Conservation (phyloP, 2,113 vertebrate genomes). For the Pipa parva region DNA sequence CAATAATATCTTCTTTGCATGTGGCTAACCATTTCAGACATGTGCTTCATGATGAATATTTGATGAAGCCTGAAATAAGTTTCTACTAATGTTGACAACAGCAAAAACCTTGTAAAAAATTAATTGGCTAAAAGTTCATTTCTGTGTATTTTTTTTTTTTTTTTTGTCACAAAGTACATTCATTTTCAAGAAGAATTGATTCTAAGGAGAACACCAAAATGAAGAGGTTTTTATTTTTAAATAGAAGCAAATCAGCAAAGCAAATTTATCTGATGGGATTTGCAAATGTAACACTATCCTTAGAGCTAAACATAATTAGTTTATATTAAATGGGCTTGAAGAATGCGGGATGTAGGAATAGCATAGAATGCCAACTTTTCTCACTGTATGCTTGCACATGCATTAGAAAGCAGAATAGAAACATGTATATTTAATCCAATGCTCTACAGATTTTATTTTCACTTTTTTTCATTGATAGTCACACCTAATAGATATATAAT, state of each 20-base stretch:
- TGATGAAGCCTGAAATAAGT: constrained; percentile 56
- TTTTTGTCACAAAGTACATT: constrained; percentile 45
- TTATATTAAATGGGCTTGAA: too few species aligned
- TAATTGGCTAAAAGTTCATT: constrained; percentile 55
- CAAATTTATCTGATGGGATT: constrained; percentile 42
- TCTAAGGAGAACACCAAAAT: constrained; percentile 20
- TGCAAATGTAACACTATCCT: constrained; percentile 50
- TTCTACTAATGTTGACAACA: constrained; percentile 61
- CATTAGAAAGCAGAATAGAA: not conserved
- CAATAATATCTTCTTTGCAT: constrained; percentile 50
- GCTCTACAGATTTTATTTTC: too few species aligned
- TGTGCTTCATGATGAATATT: constrained; percentile 59
- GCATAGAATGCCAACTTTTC: constrained; percentile 30
- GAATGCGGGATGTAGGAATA: too few species aligned
- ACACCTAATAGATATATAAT: too few species aligned
- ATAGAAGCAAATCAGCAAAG: constrained; percentile 46
- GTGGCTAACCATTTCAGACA: constrained; percentile 54
- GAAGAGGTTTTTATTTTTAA: constrained; percentile 46
- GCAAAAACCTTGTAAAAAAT: constrained; percentile 61
- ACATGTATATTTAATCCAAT: too few species aligned
- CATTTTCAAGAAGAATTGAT: constrained; percentile 39
- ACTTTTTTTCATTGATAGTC: too few species aligned
- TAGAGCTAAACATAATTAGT: constrained; percentile 45
- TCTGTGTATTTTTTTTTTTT: constrained; percentile 40
- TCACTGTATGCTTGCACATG: not conserved